Evolutionary conservation across 2,797 vertebrate genomes (phyloP).

Genomic region (Schizopygopsis pylzovi): DNA sequence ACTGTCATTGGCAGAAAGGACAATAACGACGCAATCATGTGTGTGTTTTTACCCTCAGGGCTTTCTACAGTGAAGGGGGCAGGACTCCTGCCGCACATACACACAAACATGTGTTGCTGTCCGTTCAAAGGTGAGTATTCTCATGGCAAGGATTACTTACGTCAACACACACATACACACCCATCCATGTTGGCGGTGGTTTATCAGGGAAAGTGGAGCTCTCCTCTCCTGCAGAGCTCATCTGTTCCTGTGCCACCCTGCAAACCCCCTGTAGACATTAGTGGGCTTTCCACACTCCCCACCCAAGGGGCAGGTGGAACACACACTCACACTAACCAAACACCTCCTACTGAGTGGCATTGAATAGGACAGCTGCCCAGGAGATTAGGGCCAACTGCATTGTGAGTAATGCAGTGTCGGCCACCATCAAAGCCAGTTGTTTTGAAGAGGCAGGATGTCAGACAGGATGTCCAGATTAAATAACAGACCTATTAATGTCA

Average conservation of each 20-base stretch:
- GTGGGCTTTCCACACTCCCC: conserved; percentile 40
- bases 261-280: conserved; percentile 50
- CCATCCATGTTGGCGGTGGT: background rate
- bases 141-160: conserved; percentile 29
- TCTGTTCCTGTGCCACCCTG: conserved; percentile 60
- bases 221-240: conserved; percentile 54
- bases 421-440: conserved; percentile 76
- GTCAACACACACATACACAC: background rate
- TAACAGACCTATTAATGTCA: conserved; percentile 56
- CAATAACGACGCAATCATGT: conserved; percentile 4
- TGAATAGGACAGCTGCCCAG: conserved; percentile 81
- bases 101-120: conserved; percentile 14
- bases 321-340: conserved; percentile 61
- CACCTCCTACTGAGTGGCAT: conserved; percentile 61
- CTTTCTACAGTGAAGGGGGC: background rate
- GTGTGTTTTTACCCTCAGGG: conserved; percentile 16
- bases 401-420: conserved; percentile 71
- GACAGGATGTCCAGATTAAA: conserved; percentile 76
- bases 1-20: background rate
- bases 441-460: conserved; percentile 70
- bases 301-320: conserved; percentile 42
- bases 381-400: conserved; percentile 78
- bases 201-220: conserved; percentile 53
- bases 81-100: background rate
- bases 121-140: conserved; percentile 32